Percentiles rank a stretch among this genome's conserved stretches.
phyloP scores from a whole-genome alignment of 2,888 invertebrate species.

The Xestia c-nigrum region DNA sequence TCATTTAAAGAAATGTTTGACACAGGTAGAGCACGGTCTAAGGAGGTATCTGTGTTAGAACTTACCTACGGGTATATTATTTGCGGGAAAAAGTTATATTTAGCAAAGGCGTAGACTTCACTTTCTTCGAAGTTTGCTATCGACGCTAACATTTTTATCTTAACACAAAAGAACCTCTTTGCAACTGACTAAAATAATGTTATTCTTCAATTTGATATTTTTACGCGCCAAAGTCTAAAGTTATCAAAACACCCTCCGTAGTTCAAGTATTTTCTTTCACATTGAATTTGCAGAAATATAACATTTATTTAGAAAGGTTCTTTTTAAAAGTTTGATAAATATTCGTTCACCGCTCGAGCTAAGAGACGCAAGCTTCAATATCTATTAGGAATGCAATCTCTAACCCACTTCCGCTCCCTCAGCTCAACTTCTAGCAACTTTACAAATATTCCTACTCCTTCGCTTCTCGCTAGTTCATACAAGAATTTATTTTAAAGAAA shows the following conservation, averaged over 20 bases:
- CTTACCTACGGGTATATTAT: neutral
- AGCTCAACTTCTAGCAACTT: slow-evolving; percentile 42
- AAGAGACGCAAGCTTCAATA: slow-evolving; percentile 49
- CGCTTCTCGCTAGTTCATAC: slow-evolving; percentile 10
- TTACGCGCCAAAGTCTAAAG: neutral
- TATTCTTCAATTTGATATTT: neutral
- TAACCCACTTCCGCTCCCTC: slow-evolving; percentile 44
- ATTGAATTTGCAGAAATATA: slow-evolving; percentile 15
- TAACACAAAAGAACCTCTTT: neutral
- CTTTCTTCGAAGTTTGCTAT: neutral
- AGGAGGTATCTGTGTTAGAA: no score
- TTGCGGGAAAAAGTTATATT: neutral
- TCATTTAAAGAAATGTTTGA: neutral
- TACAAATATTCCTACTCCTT: slow-evolving; percentile 45
- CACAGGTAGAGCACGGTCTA: neutral
- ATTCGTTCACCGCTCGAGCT: slow-evolving; percentile 42
- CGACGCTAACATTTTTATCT: no score
- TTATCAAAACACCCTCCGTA: neutral
- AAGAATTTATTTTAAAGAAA: slow-evolving; percentile 25
- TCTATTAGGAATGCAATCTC: slow-evolving; percentile 58
- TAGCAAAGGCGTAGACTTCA: neutral
- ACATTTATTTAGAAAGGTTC: slow-evolving; percentile 23
- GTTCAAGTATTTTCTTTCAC: neutral
- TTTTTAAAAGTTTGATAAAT: slow-evolving; percentile 48
- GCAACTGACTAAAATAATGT: neutral